Base-by-base conservation (phyloP, 2,797 vertebrate species). In the Artibeus jamaicensis region DNA sequence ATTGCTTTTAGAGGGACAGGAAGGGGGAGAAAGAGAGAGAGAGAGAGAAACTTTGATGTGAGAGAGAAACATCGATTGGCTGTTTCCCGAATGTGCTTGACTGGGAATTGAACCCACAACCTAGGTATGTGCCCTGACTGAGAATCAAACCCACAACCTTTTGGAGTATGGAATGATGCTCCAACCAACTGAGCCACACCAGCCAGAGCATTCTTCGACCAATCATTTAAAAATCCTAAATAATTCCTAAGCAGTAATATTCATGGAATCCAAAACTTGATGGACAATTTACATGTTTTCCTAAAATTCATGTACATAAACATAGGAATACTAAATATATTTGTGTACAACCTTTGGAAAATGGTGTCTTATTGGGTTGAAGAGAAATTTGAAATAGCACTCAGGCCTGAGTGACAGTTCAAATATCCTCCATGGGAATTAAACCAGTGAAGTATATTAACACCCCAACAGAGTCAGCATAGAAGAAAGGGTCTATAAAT, bases 321-420 rank as follows among this genome's bases (percentile, higher is more conserved):
- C 37, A 73, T 44, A 67, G 77, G 12, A 67, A 67, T 79, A 88
- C 59, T 89, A 95, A 94, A 73, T 39, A n/a, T 74, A 71, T 82
- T 84, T 91, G 29, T 89, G 26, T n/a, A 78, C 4, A 6, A 39
- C 21, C 55, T 89, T 94, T 76, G 48, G 50, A 84, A 96, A 96
- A 48, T 73, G 37, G 8, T 68, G 6, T 68, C 44, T 87, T 77
- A 76, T 16, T 26, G 48, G 15, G 37, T 57, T 88, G 34, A n/a
- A 37, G 26, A 88, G 74, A 76, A 89, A 7, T 57, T 77, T 85
- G 74, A 57, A 29, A 62, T 9, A 39, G 26, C 26, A 3, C 29
- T 37, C 55, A 53, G 34, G 34, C 19, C 29, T 55, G 34, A 83
- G 26, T 89, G 57, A 70, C 29, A 65, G 15, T 34, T 78, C 29